phyloP scores from a whole-genome alignment of 2,113 vertebrate genomes.

The Dolichotis patagonum region DNA sequence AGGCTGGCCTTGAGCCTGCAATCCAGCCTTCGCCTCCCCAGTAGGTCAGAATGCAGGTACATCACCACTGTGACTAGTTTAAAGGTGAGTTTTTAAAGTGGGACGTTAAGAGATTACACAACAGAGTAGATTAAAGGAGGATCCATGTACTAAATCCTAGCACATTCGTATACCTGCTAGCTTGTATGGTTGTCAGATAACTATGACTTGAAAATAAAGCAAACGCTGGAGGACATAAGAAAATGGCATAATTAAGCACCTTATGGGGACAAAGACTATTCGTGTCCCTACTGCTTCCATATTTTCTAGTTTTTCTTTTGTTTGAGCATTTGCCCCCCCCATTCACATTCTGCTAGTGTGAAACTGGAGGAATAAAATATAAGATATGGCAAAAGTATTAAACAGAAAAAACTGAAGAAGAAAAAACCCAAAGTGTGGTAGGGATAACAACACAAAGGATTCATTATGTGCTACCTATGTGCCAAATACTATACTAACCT shows the following conservation, averaged over 20 bases:
- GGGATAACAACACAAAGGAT: not conserved
- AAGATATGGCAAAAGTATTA: not conserved
- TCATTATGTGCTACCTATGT: not conserved
- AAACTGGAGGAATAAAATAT: not conserved
- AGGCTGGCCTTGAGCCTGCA: not conserved
- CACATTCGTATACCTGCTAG: not conserved
- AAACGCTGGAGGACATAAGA: not conserved
- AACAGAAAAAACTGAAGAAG: not conserved
- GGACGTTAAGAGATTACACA: not conserved
- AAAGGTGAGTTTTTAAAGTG: not conserved
- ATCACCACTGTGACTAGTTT: not conserved
- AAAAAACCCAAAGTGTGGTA: not conserved
- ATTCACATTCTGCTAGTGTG: not conserved
- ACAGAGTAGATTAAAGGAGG: not conserved
- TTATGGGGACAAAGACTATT: not conserved
- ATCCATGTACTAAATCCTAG: not conserved
- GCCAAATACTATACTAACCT: not conserved
- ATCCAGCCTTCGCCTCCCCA: not conserved
- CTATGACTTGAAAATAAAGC: not conserved
- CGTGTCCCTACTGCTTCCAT: not conserved
- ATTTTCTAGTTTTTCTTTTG: constrained; percentile 24
- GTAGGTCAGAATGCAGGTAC: not conserved
- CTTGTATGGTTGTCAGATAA: not conserved
- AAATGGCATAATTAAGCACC: not conserved
- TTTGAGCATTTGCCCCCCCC: not conserved